Conservation (phyloP, 1,140 invertebrate genomes). For the Brachionus calyciflorus region DNA sequence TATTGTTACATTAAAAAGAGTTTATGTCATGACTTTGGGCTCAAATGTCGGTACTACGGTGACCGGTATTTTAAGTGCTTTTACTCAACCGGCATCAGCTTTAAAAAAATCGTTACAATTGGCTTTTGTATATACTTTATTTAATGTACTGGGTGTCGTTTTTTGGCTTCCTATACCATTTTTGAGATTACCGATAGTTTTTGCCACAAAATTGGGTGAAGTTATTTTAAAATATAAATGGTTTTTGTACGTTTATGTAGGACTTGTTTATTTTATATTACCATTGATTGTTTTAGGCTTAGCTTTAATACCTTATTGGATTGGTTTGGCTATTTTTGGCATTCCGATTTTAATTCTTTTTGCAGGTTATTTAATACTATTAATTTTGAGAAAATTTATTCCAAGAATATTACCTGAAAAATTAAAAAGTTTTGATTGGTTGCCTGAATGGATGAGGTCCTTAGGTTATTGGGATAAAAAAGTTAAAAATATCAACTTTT, state of each 20-base stretch:
- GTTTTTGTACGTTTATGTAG: constrained; percentile 65
- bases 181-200: constrained; percentile 64
- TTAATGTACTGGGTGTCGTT: constrained; percentile 66
- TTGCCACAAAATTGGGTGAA: constrained; percentile 64
- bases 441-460: constrained; percentile 5
- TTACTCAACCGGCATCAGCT: constrained; percentile 58
- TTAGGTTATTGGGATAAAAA: neutral
- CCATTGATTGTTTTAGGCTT: constrained; percentile 62
- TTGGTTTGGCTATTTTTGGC: constrained; percentile 6
- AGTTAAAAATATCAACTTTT: constrained; percentile 5
- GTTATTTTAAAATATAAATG: constrained; percentile 65
- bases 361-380: neutral
- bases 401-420: neutral
- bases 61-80: constrained; percentile 64
- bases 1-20: constrained; percentile 65
- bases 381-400: constrained; percentile 1
- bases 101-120: constrained; percentile 64
- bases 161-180: constrained; percentile 68
- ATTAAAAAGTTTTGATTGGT: constrained; percentile 18
- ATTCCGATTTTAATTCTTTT: constrained; percentile 19
- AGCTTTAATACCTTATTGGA: constrained; percentile 50
- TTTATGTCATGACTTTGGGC: constrained; percentile 68
- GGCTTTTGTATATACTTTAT: constrained; percentile 67
- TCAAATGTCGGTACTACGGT: constrained; percentile 68
- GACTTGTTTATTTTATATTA: constrained; percentile 63